Conservation (phyloP, 2,113 vertebrate species). For the Propithecus coquereli region DNA sequence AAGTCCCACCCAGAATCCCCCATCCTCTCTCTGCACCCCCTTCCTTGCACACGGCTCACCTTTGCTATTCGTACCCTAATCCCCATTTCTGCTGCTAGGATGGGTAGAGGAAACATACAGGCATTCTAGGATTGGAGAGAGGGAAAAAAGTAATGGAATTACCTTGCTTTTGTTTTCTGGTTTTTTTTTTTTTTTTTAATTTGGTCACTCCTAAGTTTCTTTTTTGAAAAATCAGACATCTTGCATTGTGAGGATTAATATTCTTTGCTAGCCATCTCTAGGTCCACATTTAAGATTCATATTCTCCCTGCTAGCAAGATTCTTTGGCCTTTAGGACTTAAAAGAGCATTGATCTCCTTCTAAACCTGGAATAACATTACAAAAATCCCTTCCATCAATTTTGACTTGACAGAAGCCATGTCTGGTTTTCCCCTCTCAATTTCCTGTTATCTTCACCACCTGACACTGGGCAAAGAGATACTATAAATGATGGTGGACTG, state of each 20-base stretch:
- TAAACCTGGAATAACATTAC: neutral
- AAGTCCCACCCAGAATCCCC: neutral
- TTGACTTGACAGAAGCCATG: neutral
- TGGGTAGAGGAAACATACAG: neutral
- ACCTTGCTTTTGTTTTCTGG: neutral
- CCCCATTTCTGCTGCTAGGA: neutral
- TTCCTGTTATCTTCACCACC: neutral
- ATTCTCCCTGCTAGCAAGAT: neutral
- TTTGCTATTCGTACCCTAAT: neutral
- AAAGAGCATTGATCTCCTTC: neutral
- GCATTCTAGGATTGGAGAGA: neutral
- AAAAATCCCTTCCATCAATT: neutral
- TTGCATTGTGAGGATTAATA: neutral
- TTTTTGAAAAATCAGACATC: neutral
- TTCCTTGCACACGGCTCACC: neutral
- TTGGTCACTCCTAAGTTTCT: neutral
- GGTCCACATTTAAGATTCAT: neutral
- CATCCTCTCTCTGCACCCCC: neutral
- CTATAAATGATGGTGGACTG: neutral
- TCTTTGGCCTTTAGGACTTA: neutral
- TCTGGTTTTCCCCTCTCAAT: neutral
- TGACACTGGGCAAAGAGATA: neutral
- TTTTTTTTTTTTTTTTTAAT: neutral
- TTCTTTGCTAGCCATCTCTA: neutral
- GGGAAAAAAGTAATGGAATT: neutral